Conservation (phyloP, 2,113 vertebrate species). For the Corythaixoides concolor region DNA sequence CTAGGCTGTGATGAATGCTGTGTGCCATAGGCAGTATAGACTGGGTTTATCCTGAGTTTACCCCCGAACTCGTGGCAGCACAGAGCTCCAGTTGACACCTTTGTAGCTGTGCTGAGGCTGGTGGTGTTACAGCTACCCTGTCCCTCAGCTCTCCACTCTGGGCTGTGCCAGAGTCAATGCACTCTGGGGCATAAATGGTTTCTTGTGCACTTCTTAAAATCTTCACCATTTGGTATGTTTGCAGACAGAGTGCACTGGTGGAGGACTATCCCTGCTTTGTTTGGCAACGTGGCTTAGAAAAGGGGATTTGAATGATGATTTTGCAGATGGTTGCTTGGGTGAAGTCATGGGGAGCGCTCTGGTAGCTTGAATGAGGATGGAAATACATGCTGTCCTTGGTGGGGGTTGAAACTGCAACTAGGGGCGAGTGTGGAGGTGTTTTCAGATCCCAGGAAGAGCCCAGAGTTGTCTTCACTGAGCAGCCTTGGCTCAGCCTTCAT, state of each 20-base stretch:
- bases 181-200: neutral
- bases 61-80: accelerated
- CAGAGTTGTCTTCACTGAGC: neutral
- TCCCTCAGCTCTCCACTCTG: neutral
- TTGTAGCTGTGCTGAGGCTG: neutral
- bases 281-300: neutral
- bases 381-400: accelerated
- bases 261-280: neutral
- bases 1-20: neutral
- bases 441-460: neutral
- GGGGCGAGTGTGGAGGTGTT: neutral
- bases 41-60: neutral
- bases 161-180: neutral
- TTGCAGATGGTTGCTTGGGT: neutral
- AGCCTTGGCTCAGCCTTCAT: neutral
- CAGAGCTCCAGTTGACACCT: neutral
- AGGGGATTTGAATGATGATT: neutral
- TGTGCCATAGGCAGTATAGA: neutral
- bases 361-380: neutral
- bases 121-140: neutral
- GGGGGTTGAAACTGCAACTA: neutral
- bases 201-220: neutral
- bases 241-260: neutral
- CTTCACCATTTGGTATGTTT: neutral
- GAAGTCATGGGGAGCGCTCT: neutral